Percentiles rank a stretch among this genome's conserved stretches.
Conservation (phyloP, 2,888 invertebrate genomes). For the Lydus trimaculatus region DNA sequence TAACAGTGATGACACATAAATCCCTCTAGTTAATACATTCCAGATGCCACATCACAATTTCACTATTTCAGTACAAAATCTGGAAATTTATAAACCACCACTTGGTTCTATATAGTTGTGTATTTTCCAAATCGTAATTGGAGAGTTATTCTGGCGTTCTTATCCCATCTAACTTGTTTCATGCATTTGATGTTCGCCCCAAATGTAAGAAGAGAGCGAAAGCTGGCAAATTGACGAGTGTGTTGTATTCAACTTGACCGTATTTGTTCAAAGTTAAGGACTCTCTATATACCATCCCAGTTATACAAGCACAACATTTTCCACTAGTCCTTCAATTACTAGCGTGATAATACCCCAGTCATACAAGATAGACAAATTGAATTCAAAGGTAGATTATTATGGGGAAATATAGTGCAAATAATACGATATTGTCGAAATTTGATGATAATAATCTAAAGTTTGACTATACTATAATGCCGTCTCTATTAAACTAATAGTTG, state of each 20-base stretch:
- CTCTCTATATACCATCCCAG: neutral
- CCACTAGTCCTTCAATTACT: constrained; percentile 1
- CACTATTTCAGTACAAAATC: neutral
- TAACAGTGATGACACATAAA: neutral
- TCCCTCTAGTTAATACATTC: neutral
- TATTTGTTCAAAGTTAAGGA: neutral
- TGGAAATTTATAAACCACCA: neutral
- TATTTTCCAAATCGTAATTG: constrained; percentile 1
- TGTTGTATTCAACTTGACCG: neutral
- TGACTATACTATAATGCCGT: neutral
- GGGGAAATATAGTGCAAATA: too few relatives aligned
- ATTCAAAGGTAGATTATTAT: too few relatives aligned
- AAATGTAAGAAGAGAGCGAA: neutral
- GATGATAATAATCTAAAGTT: too few relatives aligned
- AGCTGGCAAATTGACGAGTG: neutral
- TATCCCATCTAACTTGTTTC: neutral
- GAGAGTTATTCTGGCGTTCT: neutral
- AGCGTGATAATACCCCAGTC: neutral
- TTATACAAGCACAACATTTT: neutral
- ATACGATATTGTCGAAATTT: neutral
- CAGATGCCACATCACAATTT: neutral
- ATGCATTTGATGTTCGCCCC: too few relatives aligned
- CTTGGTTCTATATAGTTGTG: neutral
- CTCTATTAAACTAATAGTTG: neutral
- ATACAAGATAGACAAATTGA: too few relatives aligned